Evolutionary conservation across 2,113 vertebrate genomes (phyloP).

Genomic region (Verasper variegatus): DNA sequence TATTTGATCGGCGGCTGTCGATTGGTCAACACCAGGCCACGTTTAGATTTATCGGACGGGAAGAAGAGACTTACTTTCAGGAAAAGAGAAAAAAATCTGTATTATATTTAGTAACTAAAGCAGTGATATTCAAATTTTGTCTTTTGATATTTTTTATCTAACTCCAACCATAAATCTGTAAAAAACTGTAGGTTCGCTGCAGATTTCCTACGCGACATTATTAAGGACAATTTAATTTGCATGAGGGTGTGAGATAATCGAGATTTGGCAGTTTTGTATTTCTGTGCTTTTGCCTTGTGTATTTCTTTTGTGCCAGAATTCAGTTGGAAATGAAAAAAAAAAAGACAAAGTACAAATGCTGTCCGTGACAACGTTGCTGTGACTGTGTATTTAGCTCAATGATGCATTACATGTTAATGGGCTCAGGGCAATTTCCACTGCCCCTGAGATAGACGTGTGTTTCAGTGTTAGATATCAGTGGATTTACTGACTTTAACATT

Average conservation of each 20-base stretch:
- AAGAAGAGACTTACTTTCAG: neutral
- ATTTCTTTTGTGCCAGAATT: neutral
- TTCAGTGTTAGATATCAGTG: too few relatives aligned
- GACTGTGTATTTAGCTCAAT: neutral
- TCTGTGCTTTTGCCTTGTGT: conserved; percentile 3
- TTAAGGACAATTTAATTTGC: neutral
- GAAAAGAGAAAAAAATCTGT: conserved; percentile 1
- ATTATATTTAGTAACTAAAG: conserved; percentile 14
- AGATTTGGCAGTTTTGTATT: neutral
- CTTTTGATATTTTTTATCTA: conserved; percentile 20
- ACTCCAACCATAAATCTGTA: neutral
- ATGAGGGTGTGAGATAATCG: neutral
- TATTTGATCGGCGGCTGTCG: neutral
- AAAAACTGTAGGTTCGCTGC: neutral
- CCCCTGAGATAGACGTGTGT: neutral
- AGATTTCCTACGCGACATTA: neutral
- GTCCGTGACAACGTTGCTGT: neutral
- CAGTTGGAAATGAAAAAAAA: neutral
- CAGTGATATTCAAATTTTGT: neutral
- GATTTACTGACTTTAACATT: neutral
- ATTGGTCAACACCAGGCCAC: conserved; percentile 1
- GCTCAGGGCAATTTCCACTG: too few relatives aligned
- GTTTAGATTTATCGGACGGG: neutral
- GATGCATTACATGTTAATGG: too few relatives aligned
- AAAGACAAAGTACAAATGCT: neutral